Percentiles rank a stretch among this genome's conserved stretches.
Evolutionary conservation across 2,797 vertebrate species (phyloP).

Genomic region (Sebastes flavidus): DNA sequence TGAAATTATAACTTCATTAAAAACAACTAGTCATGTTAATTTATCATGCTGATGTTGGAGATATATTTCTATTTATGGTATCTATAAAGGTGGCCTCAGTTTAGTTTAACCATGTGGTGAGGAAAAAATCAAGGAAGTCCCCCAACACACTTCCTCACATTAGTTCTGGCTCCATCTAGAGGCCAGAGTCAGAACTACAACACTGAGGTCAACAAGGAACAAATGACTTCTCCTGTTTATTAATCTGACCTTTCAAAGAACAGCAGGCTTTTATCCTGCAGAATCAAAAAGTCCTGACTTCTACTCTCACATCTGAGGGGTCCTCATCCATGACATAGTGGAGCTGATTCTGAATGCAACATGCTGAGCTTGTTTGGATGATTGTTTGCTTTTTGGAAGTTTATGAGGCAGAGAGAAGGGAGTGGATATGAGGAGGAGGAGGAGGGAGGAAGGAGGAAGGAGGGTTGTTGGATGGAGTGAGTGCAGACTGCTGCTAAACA

Average conservation of each 20-base stretch:
- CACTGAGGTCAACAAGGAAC: conserved; percentile 20
- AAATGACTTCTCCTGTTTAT: conserved; percentile 9
- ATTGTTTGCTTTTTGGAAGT: conserved; percentile 40
- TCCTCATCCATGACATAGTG: conserved; percentile 41
- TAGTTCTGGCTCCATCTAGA: conserved; percentile 27
- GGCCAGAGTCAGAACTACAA: background rate
- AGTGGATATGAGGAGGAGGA: conserved; percentile 43
- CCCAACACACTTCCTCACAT: background rate
- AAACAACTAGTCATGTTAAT: no score
- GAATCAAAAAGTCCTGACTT: accelerated
- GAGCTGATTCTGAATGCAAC: conserved; percentile 1
- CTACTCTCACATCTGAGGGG: background rate
- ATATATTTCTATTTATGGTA: background rate
- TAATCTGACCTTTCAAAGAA: background rate
- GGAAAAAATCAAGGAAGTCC: background rate
- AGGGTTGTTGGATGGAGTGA: conserved; percentile 62
- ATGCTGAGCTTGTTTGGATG: conserved; percentile 12
- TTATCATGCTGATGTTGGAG: background rate
- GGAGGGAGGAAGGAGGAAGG: background rate
- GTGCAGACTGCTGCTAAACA: conserved; percentile 53
- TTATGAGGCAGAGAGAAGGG: conserved; percentile 52
- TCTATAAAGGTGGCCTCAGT: background rate
- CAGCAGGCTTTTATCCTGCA: background rate
- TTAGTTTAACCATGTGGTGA: background rate
- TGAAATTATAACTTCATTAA: no score